A percentile compares a stretch with the other conserved stretches of the same genome.
These are phyloP conservation scores for Semnopithecus entellus DNA, from an alignment of 2,113 vertebrate genomes.

Conservation along the genomic window DNA sequence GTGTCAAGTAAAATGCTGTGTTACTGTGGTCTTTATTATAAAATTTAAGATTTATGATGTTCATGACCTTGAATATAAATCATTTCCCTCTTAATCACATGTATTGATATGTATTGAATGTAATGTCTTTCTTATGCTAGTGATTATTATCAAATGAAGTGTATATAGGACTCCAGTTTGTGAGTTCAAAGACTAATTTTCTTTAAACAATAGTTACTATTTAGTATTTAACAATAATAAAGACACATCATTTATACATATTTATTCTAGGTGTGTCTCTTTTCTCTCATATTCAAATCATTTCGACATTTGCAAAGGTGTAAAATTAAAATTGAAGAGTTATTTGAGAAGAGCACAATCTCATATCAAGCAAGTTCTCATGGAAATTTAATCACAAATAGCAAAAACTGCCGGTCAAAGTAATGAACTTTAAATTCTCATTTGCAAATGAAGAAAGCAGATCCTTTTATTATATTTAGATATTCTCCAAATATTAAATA, in stretches of 20 bases:
- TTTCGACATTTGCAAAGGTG: slow-evolving; percentile 31
- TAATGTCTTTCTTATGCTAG: not conserved
- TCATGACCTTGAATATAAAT: not conserved
- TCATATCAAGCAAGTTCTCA: not conserved
- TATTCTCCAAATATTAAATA: not conserved
- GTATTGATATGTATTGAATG: not conserved
- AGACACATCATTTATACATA: not conserved
- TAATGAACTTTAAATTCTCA: not conserved
- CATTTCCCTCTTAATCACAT: not conserved
- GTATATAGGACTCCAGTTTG: not conserved
- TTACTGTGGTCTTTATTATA: not conserved
- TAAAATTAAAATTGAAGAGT: slow-evolving; percentile 41
- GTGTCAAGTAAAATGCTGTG: not conserved
- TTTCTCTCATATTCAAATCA: slow-evolving; percentile 17
- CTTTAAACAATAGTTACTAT: not conserved
- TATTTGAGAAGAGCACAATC: slow-evolving; percentile 16
- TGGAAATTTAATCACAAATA: not conserved
- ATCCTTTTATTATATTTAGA: not conserved
- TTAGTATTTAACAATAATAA: slow-evolving; percentile 32
- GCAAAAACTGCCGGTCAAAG: not conserved
- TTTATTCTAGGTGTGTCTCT: not conserved
- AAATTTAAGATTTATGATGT: not conserved
- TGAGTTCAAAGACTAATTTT: slow-evolving; percentile 41
- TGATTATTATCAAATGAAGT: not conserved
- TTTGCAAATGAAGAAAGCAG: not conserved